Evolutionary conservation across 2,888 invertebrate genomes (phyloP), one percentile per base, ranked within the genome.

Genomic region (Trypoxylon attenuatum): DNA sequence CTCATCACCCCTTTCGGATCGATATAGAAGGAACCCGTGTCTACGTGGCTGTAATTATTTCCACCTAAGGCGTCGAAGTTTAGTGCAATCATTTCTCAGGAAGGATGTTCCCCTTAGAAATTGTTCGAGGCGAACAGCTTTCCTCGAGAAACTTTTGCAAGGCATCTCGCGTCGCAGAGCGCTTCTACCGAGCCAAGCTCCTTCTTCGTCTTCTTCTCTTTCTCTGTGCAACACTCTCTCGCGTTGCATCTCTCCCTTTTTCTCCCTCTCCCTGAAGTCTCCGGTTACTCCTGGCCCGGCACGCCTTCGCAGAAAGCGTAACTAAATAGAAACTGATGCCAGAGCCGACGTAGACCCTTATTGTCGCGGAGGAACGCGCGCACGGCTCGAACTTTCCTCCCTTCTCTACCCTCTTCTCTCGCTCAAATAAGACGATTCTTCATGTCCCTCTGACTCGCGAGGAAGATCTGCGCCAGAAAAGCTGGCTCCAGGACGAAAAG

Each of bases 361-460:
- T 80, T 76, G 81, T 80, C 79, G 79, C 75, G 71, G n/a, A n/a
- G n/a, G n/a, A 75, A 79, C 78, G 82, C 73, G 72, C 67, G 78
- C 73, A 74, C 73, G 76, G 61, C 73, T 71, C 66, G 73, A 80
- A 77, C 72, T 79, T 81, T 79, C 73, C 73, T 63, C 75, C 60
- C 64, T 56, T 69, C 73, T 67, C 33, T 33, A 33, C n/a, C n/a
- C 74, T 65, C 71, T 76, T 73, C 72, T 66, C 63, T 71, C 64
- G 62, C 70, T 70, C 76, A 79, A 81, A 80, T 81, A 81, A 81
- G 83, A 80, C 82, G 82, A 83, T 81, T 82, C 83, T 82, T 82
- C 78, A 76, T 77, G 82, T 82, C 78, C 75, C 75, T 75, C 78
- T 64, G 71, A 69, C 66, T 69, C 63, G 69, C 59, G 71, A 56